Evolutionary conservation across 2,797 vertebrate species (phyloP), one percentile per base, ranked within the genome.

Genomic region (Spondyliosoma cantharus): DNA sequence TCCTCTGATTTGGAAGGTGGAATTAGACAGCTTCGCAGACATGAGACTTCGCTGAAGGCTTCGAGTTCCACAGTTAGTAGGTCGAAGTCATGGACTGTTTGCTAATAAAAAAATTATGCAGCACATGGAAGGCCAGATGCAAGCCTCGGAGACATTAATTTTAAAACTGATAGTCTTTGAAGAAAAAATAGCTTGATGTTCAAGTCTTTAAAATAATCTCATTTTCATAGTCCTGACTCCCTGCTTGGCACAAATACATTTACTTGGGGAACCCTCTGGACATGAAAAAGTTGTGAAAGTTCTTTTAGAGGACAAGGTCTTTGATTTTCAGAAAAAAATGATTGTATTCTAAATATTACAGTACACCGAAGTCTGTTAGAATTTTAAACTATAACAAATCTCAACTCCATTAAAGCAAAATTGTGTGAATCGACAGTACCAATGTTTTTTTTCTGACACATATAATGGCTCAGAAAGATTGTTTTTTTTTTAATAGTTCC

Each of bases 221-320:
- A 75, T 82, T 82, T 76, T 74, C 66, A 77, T 74, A 58, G 29
- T 78, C 42, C 74, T 71, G 83, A 77, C 83, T 78, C 58, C 29
- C 64, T 56, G 6, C 72, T 73, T 64, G 58, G 63, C 67, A 67
- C 27, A 63, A 57, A 83, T 70, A 66, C 58, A 83, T 82, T 81
- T 45, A 64, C 66, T 79, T 80, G 14, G 57, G 58, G 37, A 63
- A 45, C 68, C 77, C 65, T 68, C 49, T 78, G 78, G 71, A 79
- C 54, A 68, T 75, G 49, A 7, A 60, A 65, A 50, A 62, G 53
- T 80, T 76, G 27, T n/a, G 5, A 52, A 77, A 49, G 46, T 61
- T 74, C 12, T 78, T 49, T 58, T 7, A 46, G 58, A 75, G 32
- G 54, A 78, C 49, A 48, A 2, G 19, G 27, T 22, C 54, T 67